phyloP scores from a whole-genome alignment of 2,113 vertebrate genomes.

The Colinus virginianus region DNA sequence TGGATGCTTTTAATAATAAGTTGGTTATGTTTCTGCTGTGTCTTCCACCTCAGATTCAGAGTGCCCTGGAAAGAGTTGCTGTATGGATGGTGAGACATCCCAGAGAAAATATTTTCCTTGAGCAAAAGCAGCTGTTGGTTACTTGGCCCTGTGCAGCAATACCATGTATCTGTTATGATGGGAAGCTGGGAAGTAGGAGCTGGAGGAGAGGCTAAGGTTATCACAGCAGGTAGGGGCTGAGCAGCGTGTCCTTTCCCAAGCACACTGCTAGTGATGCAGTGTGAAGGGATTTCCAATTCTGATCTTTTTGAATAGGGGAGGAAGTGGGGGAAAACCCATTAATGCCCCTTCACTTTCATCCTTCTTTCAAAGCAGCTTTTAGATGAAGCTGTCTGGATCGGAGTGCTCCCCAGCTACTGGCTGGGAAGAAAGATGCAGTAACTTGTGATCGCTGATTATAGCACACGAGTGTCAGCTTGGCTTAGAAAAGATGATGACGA shows the following conservation, averaged over 20 bases:
- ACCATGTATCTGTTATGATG: not conserved
- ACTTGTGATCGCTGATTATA: not conserved
- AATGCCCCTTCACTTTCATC: not conserved
- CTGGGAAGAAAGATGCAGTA: not conserved
- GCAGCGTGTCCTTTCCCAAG: not conserved
- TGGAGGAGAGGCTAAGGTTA: not conserved
- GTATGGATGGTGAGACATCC: not conserved
- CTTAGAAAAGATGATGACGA: not conserved
- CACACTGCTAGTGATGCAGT: fast-evolving
- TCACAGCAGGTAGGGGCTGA: not conserved
- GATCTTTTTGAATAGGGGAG: fast-evolving
- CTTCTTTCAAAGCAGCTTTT: not conserved
- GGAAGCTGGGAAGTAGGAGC: not conserved
- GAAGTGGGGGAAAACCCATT: not conserved
- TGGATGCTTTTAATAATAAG: not conserved
- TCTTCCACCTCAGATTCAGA: not conserved
- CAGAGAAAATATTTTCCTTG: not conserved
- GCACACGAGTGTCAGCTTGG: fast-evolving
- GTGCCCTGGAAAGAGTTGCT: fast-evolving
- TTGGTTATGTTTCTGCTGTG: not conserved
- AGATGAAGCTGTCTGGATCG: not conserved
- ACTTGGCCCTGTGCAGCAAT: not conserved
- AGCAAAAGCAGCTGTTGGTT: not conserved
- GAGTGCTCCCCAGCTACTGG: fast-evolving
- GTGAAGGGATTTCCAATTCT: fast-evolving